Percentiles rank a stretch among this genome's conserved stretches.
Evolutionary conservation across 2,113 vertebrate genomes (phyloP).

Genomic region (Phalacrocorax aristotelis): DNA sequence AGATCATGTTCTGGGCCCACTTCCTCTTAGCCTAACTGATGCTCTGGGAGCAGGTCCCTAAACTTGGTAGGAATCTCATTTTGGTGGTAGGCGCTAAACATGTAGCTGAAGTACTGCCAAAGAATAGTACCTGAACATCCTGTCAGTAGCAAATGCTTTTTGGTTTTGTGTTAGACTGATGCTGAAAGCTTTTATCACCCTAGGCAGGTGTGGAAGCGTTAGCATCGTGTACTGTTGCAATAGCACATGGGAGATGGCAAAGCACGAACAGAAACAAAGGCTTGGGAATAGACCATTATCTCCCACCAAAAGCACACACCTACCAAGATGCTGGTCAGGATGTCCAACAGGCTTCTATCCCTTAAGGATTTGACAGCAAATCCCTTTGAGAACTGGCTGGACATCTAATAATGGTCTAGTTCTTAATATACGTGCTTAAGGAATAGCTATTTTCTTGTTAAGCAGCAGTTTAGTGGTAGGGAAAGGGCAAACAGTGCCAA

Average conservation of each 20-base stretch:
- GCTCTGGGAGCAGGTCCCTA: neutral
- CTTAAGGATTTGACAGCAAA: neutral
- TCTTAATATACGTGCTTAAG: neutral
- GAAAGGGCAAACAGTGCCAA: neutral
- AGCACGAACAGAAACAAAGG: neutral
- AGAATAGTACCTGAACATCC: neutral
- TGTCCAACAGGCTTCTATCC: neutral
- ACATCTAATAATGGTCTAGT: neutral
- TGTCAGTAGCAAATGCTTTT: neutral
- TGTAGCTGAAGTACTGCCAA: neutral
- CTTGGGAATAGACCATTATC: neutral
- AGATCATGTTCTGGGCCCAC: neutral
- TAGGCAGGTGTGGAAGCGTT: neutral
- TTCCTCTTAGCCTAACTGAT: neutral
- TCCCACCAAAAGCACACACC: neutral
- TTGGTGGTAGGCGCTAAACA: neutral
- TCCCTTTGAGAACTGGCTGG: neutral
- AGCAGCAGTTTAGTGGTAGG: neutral
- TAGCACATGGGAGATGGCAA: neutral
- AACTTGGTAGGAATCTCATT: neutral
- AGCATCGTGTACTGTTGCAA: neutral
- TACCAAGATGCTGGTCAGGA: neutral
- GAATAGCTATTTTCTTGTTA: neutral
- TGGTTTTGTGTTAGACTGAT: neutral
- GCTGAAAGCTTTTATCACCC: neutral